Conservation (phyloP, 2,888 invertebrate species). For the Oligia strigilis region DNA sequence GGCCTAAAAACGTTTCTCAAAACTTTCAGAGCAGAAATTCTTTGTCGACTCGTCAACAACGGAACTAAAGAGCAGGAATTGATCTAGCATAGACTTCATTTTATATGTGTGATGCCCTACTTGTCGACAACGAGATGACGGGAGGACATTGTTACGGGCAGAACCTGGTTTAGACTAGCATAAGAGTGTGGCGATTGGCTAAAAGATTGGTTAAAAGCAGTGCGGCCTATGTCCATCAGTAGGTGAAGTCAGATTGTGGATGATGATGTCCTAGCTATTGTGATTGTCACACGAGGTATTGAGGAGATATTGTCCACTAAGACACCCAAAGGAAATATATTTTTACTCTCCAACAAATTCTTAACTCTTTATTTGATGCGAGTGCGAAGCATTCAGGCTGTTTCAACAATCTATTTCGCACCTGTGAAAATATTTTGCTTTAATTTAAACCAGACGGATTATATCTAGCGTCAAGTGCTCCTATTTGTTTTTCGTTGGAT, state of each 20-base stretch:
- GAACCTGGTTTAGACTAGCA: neutral
- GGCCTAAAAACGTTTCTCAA: conserved; percentile 47
- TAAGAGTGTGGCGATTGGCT: neutral
- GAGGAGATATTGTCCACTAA: no score
- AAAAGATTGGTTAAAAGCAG: no score
- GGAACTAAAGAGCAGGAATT: conserved; percentile 10
- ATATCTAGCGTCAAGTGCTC: conserved; percentile 11
- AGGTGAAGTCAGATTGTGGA: neutral
- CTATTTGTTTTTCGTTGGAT: conserved; percentile 18
- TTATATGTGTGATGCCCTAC: neutral
- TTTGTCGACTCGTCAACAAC: neutral
- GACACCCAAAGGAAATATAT: neutral
- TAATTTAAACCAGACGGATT: conserved; percentile 36
- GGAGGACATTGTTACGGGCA: neutral
- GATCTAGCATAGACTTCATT: conserved; percentile 21
- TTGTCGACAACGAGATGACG: neutral
- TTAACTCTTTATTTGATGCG: neutral
- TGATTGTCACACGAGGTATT: neutral
- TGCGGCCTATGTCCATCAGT: neutral
- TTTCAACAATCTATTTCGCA: conserved; percentile 36
- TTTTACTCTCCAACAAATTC: neutral
- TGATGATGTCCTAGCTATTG: neutral
- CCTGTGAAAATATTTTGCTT: conserved; percentile 53
- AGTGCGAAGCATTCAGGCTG: conserved; percentile 3
- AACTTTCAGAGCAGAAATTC: conserved; percentile 26